phyloP scores from a whole-genome alignment of 30 jellyfish, hydroid and myxozoan species.

The Nemopilema nomurai region DNA sequence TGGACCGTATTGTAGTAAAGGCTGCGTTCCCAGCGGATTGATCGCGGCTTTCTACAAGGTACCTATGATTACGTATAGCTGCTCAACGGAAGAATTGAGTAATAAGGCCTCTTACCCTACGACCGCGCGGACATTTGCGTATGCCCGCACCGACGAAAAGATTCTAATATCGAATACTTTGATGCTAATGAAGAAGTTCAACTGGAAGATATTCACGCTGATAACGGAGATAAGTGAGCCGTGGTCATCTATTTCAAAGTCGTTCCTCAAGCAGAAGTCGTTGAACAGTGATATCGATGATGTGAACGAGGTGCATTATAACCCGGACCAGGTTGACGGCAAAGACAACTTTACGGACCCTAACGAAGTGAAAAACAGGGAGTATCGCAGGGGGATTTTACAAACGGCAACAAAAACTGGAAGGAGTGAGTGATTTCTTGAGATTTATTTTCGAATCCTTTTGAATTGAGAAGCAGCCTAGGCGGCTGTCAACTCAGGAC shows the following conservation, averaged over 20 bases:
- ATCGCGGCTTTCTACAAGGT: slow-evolving; percentile 64
- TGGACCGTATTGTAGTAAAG: slow-evolving; percentile 76
- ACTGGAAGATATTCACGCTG: slow-evolving; percentile 77
- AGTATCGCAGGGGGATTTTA: slow-evolving; percentile 11
- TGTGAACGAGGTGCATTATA: slow-evolving; percentile 21
- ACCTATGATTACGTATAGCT: slow-evolving; percentile 90
- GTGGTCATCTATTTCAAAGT: slow-evolving; percentile 40
- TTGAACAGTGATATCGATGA: not conserved
- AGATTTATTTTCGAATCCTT: too few species aligned
- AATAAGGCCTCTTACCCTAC: slow-evolving; percentile 77
- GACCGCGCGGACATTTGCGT: slow-evolving; percentile 78
- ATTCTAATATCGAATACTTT: slow-evolving; percentile 33
- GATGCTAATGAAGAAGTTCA: slow-evolving; percentile 47
- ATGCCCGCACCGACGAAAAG: slow-evolving; percentile 79
- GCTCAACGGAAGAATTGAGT: slow-evolving; percentile 68
- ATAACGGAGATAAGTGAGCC: slow-evolving; percentile 63
- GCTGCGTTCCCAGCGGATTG: slow-evolving; percentile 64
- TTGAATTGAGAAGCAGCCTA: too few species aligned
- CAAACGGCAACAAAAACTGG: slow-evolving; percentile 57
- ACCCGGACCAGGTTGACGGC: slow-evolving; percentile 30
- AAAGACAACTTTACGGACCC: slow-evolving; percentile 10
- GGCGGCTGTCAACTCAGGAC: too few species aligned
- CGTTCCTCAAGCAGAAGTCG: slow-evolving; percentile 21
- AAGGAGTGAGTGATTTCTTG: slow-evolving; percentile 53
- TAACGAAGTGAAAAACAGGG: slow-evolving; percentile 1